These are phyloP conservation scores for Cylindroiulus punctatus DNA, from an alignment of 2,888 invertebrate genomes.

Conservation along the genomic window DNA sequence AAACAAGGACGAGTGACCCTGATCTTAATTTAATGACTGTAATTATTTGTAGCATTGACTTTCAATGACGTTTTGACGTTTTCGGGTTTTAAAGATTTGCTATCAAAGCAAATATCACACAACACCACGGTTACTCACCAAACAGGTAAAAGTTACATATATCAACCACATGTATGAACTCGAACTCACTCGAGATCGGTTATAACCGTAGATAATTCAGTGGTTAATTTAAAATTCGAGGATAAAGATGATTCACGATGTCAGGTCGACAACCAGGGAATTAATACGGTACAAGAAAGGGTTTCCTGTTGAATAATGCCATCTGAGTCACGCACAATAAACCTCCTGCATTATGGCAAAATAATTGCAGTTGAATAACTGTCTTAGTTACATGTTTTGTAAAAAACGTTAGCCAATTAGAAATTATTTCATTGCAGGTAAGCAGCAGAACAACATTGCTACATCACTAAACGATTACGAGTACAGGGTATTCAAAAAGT, in stretches of 20 bases:
- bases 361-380: slow-evolving; percentile 9
- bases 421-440: neutral
- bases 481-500: neutral
- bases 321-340: slow-evolving; percentile 5
- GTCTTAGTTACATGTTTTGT: neutral
- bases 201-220: neutral
- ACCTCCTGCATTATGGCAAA: neutral
- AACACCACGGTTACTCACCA: too few relatives aligned
- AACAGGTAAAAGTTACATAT: too few relatives aligned
- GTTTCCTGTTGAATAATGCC: slow-evolving; percentile 39
- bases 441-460: neutral
- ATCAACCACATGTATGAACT: neutral
- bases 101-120: too few relatives aligned
- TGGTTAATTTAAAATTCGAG: neutral
- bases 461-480: neutral
- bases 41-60: too few relatives aligned
- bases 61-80: too few relatives aligned
- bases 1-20: too few relatives aligned
- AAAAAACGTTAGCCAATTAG: neutral
- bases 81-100: too few relatives aligned
- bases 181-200: too few relatives aligned
- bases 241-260: slow-evolving; percentile 3
- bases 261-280: neutral
- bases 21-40: too few relatives aligned
- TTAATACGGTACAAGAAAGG: slow-evolving; percentile 24